Percentiles rank a stretch among this genome's conserved stretches.
Evolutionary conservation across 2,888 invertebrate species (phyloP).

Genomic region (Spodoptera picta): DNA sequence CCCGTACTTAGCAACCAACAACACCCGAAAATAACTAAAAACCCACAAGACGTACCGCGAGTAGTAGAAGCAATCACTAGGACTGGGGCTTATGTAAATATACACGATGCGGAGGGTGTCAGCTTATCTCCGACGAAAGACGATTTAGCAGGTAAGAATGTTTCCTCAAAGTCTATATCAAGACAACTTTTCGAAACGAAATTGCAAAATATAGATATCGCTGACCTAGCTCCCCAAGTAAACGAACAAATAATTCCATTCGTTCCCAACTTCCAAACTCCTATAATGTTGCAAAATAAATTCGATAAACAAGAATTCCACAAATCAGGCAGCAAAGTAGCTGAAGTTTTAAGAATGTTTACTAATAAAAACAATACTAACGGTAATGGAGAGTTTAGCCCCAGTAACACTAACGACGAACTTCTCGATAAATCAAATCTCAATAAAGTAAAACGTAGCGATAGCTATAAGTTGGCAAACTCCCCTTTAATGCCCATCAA

Average conservation of each 20-base stretch:
- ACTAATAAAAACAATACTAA: slow-evolving; percentile 73
- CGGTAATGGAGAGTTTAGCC: slow-evolving; percentile 60
- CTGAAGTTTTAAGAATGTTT: slow-evolving; percentile 85
- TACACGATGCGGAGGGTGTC: slow-evolving; percentile 90
- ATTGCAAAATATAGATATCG: slow-evolving; percentile 64
- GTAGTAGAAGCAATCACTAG: slow-evolving; percentile 84
- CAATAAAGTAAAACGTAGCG: slow-evolving; percentile 92
- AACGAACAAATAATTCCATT: slow-evolving; percentile 79
- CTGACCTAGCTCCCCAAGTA: slow-evolving; percentile 58
- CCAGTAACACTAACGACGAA: slow-evolving; percentile 57
- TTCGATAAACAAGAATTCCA: slow-evolving; percentile 66
- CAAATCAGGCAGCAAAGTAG: slow-evolving; percentile 77
- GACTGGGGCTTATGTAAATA: slow-evolving; percentile 92
- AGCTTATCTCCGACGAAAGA: slow-evolving; percentile 89
- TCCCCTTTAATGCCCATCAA: slow-evolving; percentile 91
- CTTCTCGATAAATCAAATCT: slow-evolving; percentile 68
- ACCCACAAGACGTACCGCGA: slow-evolving; percentile 77
- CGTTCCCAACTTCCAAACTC: slow-evolving; percentile 84
- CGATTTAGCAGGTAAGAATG: slow-evolving; percentile 91
- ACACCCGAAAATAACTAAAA: slow-evolving; percentile 70
- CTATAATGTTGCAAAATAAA: slow-evolving; percentile 81
- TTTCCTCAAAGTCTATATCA: slow-evolving; percentile 68
- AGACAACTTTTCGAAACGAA: slow-evolving; percentile 64
- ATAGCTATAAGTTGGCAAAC: slow-evolving; percentile 95
- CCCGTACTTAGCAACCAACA: slow-evolving; percentile 65